Base-by-base conservation (phyloP, 2,113 vertebrate species). In the Balaenoptera acutorostrata region DNA sequence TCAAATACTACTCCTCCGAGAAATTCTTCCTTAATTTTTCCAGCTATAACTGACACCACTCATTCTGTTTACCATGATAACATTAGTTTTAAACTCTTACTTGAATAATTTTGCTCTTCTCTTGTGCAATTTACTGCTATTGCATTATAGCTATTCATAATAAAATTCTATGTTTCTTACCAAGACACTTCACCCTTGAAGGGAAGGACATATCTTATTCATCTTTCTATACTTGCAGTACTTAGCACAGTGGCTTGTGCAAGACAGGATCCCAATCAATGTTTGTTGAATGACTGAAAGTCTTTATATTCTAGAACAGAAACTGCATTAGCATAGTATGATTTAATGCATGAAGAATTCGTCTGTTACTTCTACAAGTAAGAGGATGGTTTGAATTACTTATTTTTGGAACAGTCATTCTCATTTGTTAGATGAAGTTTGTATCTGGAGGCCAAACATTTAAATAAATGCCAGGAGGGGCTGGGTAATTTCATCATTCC, bases 361-460 rank as follows among this genome's bases (percentile, higher is more conserved):
- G 82, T n/a, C 88, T 61, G 64, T 96, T 92, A 63, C 75, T 87
- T 95, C 57, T 88, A n/a, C 68, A 74, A 93, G 59, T 63, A 90
- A 97, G 39, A 68, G 33, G 41, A 88, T 83, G 77, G 41, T 52
- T 96, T 91, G 55, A 90, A 77, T 31, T 31, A 75, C 46, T 97
- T 95, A 64, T 90, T 94, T 93, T 94, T 85, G 44, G 20, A 88
- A 90, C 33, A 80, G 78, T 92, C 41, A 57, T 91, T 92, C 39
- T 92, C 57, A 95, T 88, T 94, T 96, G 46, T 88, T 96, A 94
- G 88, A 97, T 77, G 59, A 74, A 92, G 57, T 96, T 94, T 97
- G 90, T 95, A 88, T 96, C 75, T 94, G 83, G 64, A 85, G 95
- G 59, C 69, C 69, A 97, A 80, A 97, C 80, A 95, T 96, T 98